Conservation (phyloP, 2,797 vertebrate species). For the Carduelis carduelis region DNA sequence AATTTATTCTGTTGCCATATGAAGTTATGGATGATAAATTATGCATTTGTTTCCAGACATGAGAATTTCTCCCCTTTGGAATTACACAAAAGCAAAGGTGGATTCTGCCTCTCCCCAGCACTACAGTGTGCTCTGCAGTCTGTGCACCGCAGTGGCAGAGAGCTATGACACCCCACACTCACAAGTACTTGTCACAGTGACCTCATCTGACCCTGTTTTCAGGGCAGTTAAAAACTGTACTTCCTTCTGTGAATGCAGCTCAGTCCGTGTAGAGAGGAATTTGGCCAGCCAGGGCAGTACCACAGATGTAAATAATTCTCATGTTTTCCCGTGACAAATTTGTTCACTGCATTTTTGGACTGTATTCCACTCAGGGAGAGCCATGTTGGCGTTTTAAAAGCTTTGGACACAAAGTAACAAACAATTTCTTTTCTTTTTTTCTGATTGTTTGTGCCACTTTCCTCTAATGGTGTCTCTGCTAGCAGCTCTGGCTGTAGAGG, state of each 20-base stretch:
- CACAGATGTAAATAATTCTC: slow-evolving; percentile 13
- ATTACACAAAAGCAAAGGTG: fast-evolving
- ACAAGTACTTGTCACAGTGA: fast-evolving
- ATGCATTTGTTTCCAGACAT: not conserved
- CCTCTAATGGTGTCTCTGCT: not conserved
- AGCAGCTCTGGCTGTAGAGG: not conserved
- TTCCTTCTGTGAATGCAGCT: not conserved
- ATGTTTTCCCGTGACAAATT: slow-evolving; percentile 10
- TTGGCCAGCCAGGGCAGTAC: not conserved
- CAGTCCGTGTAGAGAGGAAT: not conserved
- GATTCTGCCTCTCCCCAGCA: not conserved
- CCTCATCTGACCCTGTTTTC: not conserved
- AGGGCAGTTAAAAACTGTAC: not conserved
- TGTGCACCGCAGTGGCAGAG: not conserved
- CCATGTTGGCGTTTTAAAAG: not conserved
- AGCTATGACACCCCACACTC: not conserved
- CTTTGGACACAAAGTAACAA: not conserved
- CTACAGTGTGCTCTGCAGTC: not conserved
- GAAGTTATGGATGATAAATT: not conserved
- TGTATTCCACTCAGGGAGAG: not conserved
- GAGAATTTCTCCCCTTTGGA: not conserved
- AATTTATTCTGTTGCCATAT: not conserved
- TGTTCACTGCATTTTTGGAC: not conserved
- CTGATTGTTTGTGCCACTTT: not conserved
- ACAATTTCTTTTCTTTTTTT: not conserved